Base-by-base conservation (phyloP, 2,113 vertebrate species). In the Galbula dea region DNA sequence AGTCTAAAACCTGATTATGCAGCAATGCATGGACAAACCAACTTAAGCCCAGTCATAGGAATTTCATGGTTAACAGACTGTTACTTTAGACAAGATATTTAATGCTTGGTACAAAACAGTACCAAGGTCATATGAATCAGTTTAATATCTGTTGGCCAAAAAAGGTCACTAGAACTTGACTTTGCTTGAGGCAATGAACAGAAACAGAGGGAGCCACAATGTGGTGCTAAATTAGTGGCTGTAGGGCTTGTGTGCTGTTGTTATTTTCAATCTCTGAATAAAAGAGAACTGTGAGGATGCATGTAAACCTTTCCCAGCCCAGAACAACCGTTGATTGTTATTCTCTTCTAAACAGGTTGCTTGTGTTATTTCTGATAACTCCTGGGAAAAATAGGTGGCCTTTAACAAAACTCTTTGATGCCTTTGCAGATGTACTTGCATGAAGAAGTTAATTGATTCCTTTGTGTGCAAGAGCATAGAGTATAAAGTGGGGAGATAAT, bases 251-350 rank as follows among this genome's bases (percentile, higher is more conserved):
- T 62, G 46, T 30, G 19, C 73, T 93, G 77, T 63, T 80, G 39
- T 83, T 84, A 52, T 90, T 94, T 91, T 81, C 90, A 90, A 93
- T 55, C 80, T 91, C 90, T 62, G 79, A 83, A 88, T 86, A 43
- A 83, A n/a, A 84, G 48, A 65, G 71, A 58, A 65, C 63, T 83
- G 34, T 68, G 67, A 86, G 74, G 61, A 45, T 82, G 65, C 71
- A 34, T 76, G 71, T 49, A 86, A 90, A 82, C 37, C 39, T 96
- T 90, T 88, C 74, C 43, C 41, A 72, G 79, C 41, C 39, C 29
- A 72, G 73, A 88, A 59, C 63, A 90, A 43, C 80, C 58, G 21
- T 62, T 90, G 62, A 52, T 57, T 95, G 48, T 91, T 71, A 37
- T 1, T 81, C 30, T 39, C 43, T 69, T 69, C 39, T 94, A n/a